Conservation (phyloP, 2,113 vertebrate genomes). For the Campylomormyrus tamandua region DNA sequence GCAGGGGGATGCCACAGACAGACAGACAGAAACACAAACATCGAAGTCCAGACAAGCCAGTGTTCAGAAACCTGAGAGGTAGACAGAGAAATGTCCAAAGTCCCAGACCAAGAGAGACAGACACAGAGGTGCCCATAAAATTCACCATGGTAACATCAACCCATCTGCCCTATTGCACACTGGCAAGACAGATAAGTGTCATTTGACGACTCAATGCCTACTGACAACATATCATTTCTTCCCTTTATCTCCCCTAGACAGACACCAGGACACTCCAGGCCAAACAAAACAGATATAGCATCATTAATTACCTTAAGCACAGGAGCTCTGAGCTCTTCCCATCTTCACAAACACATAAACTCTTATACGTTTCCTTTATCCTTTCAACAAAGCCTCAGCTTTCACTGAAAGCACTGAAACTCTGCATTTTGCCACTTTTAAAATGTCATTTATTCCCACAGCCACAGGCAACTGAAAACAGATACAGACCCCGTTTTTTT, state of each 20-base stretch:
- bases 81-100: not conserved
- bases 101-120: not conserved
- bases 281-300: not conserved
- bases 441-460: conserved; percentile 6
- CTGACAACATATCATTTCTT: not conserved
- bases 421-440: not conserved
- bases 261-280: not conserved
- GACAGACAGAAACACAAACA: not conserved
- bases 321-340: not conserved
- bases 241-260: not conserved
- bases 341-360: conserved; percentile 37
- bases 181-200: not conserved
- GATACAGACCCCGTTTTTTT: not conserved
- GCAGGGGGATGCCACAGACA: not conserved
- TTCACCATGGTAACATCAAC: not conserved
- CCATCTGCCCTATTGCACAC: not conserved
- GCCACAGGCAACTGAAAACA: not conserved
- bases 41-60: not conserved
- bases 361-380: not conserved
- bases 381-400: not conserved
- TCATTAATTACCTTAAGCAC: not conserved
- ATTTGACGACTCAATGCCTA: not conserved
- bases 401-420: not conserved
- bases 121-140: not conserved
- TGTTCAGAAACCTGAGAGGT: not conserved